phyloP scores from a whole-genome alignment of 2,797 vertebrate species.

The Phoebastria nigripes region DNA sequence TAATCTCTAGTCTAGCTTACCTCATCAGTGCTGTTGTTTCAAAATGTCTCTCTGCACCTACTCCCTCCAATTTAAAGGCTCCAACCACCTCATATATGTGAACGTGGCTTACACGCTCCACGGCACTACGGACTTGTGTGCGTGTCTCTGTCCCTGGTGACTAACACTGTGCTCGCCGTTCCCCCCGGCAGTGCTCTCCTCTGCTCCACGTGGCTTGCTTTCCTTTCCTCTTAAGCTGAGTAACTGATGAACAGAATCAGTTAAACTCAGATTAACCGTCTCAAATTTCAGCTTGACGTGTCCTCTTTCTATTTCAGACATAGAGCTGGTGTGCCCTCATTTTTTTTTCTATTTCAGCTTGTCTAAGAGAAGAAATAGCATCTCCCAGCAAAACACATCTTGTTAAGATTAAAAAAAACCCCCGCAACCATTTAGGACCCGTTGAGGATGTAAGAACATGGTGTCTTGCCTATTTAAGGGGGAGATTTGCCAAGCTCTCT shows the following conservation, averaged over 20 bases:
- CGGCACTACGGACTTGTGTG: not conserved
- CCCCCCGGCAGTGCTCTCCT: not conserved
- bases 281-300: not conserved
- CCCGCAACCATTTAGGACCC: not conserved
- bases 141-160: not conserved
- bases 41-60: not conserved
- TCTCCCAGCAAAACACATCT: not conserved
- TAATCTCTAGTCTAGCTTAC: not conserved
- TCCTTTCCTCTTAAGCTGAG: not conserved
- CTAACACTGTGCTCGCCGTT: fast-evolving
- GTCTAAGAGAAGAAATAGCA: not conserved
- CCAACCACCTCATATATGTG: not conserved
- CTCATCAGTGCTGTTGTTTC: not conserved
- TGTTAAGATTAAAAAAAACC: not conserved
- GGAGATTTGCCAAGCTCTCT: not conserved
- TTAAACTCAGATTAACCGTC: not conserved
- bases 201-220: not conserved
- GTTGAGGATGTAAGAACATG: not conserved
- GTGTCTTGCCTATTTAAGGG: not conserved
- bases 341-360: not conserved
- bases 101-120: not conserved
- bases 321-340: not conserved
- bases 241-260: not conserved
- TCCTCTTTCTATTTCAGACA: not conserved
- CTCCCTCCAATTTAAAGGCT: not conserved